Percentiles rank a stretch among this genome's conserved stretches.
These are phyloP conservation scores for Drosophila bocqueti DNA, from an alignment of 1,140 invertebrate genomes.

Conservation along the genomic window DNA sequence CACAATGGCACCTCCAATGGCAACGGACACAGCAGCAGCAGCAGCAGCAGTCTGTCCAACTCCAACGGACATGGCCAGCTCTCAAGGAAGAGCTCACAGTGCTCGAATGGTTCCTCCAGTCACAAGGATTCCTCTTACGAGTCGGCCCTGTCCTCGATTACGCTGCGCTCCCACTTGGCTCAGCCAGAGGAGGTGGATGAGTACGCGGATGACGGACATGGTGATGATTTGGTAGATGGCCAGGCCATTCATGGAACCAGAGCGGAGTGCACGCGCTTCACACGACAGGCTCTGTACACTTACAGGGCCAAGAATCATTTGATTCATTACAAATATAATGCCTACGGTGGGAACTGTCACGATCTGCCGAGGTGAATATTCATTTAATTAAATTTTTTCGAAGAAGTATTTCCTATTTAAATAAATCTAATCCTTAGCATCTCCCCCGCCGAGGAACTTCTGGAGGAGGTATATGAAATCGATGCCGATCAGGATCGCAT, in stretches of 20 bases:
- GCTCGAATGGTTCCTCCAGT: constrained; percentile 65
- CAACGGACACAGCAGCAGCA: constrained; percentile 47
- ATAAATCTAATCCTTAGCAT: constrained; percentile 33
- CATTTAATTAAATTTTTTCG: not conserved
- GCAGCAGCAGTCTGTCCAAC: constrained; percentile 41
- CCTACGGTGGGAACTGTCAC: constrained; percentile 93
- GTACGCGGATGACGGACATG: constrained; percentile 55
- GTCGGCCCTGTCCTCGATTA: constrained; percentile 71
- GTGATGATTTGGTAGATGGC: constrained; percentile 43
- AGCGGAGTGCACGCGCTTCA: constrained; percentile 89
- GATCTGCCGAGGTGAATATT: constrained; percentile 91
- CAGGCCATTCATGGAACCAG: constrained; percentile 33
- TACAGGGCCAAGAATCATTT: constrained; percentile 95
- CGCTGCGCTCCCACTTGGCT: constrained; percentile 73
- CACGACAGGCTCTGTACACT: constrained; percentile 93
- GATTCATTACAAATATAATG: constrained; percentile 94
- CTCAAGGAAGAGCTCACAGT: constrained; percentile 76
- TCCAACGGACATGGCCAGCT: constrained; percentile 60
- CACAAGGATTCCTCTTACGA: constrained; percentile 76
- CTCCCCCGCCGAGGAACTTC: constrained; percentile 86
- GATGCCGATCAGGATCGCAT: constrained; percentile 94
- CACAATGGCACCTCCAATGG: constrained; percentile 61
- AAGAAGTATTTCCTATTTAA: too few species aligned
- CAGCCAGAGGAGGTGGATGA: constrained; percentile 78
- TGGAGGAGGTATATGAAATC: constrained; percentile 94